Conservation (phyloP, 2,888 invertebrate genomes). For the Drosophila subsilvestris region DNA sequence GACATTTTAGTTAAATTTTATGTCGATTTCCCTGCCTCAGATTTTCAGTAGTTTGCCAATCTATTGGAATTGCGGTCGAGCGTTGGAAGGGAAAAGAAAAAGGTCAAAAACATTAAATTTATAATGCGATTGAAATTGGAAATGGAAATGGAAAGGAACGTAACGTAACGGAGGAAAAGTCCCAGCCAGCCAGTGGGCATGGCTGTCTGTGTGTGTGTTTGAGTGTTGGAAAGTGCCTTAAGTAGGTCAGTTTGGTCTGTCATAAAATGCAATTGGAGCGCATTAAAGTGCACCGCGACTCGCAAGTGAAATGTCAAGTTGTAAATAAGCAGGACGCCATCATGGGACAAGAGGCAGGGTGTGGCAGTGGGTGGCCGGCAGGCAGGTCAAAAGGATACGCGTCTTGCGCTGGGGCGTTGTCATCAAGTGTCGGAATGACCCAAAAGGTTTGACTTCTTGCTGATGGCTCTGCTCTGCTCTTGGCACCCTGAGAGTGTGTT, state of each 20-base stretch:
- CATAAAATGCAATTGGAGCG: conserved; percentile 79
- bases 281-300: conserved; percentile 69
- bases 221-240: conserved; percentile 55
- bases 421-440: conserved; percentile 49
- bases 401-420: conserved; percentile 36
- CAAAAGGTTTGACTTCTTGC: conserved; percentile 45
- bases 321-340: conserved; percentile 58
- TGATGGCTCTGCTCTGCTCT: conserved; percentile 36
- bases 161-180: conserved; percentile 14
- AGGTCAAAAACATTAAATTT: conserved; percentile 76
- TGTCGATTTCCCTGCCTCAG: conserved; percentile 58
- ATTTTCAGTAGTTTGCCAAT: conserved; percentile 61
- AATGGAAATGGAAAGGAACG: not conserved
- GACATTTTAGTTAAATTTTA: conserved; percentile 79
- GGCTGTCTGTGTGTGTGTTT: conserved; percentile 15
- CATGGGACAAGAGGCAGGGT: not conserved
- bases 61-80: conserved; percentile 75
- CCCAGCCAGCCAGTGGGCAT: conserved; percentile 15
- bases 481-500: conserved; percentile 5
- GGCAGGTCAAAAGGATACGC: conserved; percentile 17
- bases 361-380: not conserved
- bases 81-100: conserved; percentile 58
- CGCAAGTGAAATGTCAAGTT: conserved; percentile 75
- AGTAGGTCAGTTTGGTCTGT: conserved; percentile 77
- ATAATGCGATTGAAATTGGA: conserved; percentile 70